phyloP scores from a whole-genome alignment of 2,797 vertebrate species.

The Coluber constrictor region DNA sequence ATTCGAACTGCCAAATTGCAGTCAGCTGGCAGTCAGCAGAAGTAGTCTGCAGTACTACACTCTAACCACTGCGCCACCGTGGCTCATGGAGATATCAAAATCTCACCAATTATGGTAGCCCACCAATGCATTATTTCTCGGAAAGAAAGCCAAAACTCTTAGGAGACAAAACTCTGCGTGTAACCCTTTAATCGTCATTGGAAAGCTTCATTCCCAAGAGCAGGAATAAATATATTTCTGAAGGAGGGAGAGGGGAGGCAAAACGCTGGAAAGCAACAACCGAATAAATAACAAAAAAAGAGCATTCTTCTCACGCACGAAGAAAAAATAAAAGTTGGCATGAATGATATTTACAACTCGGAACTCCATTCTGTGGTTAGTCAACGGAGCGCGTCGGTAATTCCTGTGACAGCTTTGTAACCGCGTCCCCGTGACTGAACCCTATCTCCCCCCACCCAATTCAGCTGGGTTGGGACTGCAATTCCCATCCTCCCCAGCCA shows the following conservation, averaged over 20 bases:
- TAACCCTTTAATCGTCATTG: neutral
- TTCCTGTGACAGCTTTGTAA: slow-evolving; percentile 50
- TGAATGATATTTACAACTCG: slow-evolving; percentile 52
- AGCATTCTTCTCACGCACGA: neutral
- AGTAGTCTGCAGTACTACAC: no score
- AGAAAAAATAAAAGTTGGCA: slow-evolving; percentile 24
- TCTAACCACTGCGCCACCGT: no score
- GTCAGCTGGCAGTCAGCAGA: no score
- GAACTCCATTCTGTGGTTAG: slow-evolving; percentile 56
- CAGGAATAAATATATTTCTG: slow-evolving; percentile 37
- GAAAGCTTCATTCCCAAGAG: neutral
- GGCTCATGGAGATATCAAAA: neutral
- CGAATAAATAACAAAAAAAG: slow-evolving; percentile 30
- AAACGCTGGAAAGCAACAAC: slow-evolving; percentile 6
- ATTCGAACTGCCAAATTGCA: no score
- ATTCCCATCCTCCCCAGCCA: neutral
- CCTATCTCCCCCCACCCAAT: neutral
- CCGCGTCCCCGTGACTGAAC: neutral
- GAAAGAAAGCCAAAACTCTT: neutral
- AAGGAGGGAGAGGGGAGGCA: slow-evolving; percentile 20
- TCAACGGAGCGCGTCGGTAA: slow-evolving; percentile 36
- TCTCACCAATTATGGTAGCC: no score
- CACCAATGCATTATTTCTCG: neutral
- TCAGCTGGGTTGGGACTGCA: neutral
- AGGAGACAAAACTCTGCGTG: neutral